These are phyloP conservation scores for Sebastiscus albofasciatus DNA, from an alignment of 2,797 vertebrate species.

Conservation along the genomic window DNA sequence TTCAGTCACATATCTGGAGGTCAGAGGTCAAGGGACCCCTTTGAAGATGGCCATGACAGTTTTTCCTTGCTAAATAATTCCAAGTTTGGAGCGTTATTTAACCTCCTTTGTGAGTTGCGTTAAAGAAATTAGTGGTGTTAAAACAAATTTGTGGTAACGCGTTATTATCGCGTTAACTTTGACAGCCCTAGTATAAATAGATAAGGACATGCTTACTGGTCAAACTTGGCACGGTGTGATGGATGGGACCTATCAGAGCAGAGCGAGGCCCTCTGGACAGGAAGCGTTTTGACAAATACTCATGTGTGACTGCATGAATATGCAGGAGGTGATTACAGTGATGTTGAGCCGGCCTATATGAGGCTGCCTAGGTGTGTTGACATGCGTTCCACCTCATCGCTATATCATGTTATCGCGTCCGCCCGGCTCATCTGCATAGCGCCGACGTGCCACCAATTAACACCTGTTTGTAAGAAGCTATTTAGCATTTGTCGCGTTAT, in stretches of 20 bases:
- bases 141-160: too few species aligned
- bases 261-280: conserved; percentile 3
- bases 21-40: too few species aligned
- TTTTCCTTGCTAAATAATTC: too few species aligned
- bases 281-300: conserved; percentile 25
- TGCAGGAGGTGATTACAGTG: not conserved
- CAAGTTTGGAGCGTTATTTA: too few species aligned
- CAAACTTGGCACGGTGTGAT: conserved; percentile 29
- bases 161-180: too few species aligned
- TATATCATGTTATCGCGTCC: conserved; percentile 13
- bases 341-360: not conserved
- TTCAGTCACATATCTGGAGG: too few species aligned
- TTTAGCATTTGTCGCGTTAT: conserved; percentile 14
- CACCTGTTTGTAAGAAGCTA: conserved; percentile 58
- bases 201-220: conserved; percentile 7
- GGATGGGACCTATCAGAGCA: conserved; percentile 33
- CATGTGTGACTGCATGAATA: conserved; percentile 28
- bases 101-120: too few species aligned
- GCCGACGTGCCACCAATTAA: conserved; percentile 54
- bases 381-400: not conserved
- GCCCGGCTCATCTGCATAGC: conserved; percentile 60
- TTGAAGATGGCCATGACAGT: too few species aligned
- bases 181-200: not conserved
- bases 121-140: too few species aligned
- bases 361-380: not conserved